A percentile compares a stretch with the other conserved stretches of the same genome.
These are phyloP conservation scores for Euschistus heros DNA, from an alignment of 1,140 invertebrate genomes.

Conservation along the genomic window DNA sequence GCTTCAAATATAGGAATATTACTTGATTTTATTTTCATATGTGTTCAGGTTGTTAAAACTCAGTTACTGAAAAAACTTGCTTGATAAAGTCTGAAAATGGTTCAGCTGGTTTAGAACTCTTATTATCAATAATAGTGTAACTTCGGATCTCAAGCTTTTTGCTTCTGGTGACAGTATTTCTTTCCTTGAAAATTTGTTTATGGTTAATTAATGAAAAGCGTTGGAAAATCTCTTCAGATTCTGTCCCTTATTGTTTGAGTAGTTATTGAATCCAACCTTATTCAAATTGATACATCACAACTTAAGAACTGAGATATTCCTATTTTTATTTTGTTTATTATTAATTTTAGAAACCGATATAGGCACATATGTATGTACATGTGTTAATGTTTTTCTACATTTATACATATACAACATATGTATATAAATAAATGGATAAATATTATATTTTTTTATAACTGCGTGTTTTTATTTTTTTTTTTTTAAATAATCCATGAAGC, in stretches of 20 bases:
- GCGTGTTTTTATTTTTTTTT: background rate
- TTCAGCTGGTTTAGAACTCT: too few relatives aligned
- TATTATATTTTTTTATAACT: slow-evolving; percentile 14
- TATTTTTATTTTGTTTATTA: slow-evolving; percentile 1
- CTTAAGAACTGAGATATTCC: slow-evolving; percentile 13
- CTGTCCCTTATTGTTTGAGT: too few relatives aligned
- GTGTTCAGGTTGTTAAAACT: too few relatives aligned
- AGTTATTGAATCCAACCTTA: background rate
- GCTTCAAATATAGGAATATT: too few relatives aligned
- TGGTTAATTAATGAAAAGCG: background rate
- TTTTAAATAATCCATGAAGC: background rate
- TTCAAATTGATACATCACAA: slow-evolving; percentile 12
- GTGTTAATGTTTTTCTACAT: background rate
- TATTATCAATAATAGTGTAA: background rate
- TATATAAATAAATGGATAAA: background rate
- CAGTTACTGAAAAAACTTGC: too few relatives aligned
- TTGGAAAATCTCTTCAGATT: too few relatives aligned
- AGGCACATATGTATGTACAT: background rate
- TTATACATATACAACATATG: too few relatives aligned
- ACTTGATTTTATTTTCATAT: too few relatives aligned
- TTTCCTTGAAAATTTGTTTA: background rate
- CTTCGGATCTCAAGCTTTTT: slow-evolving; percentile 1
- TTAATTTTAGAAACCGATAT: slow-evolving; percentile 4
- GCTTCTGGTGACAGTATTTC: slow-evolving; percentile 5
- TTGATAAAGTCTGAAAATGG: too few relatives aligned